Evolutionary conservation across 2,797 vertebrate species (phyloP).

Genomic region (Eidolon dupreanum): DNA sequence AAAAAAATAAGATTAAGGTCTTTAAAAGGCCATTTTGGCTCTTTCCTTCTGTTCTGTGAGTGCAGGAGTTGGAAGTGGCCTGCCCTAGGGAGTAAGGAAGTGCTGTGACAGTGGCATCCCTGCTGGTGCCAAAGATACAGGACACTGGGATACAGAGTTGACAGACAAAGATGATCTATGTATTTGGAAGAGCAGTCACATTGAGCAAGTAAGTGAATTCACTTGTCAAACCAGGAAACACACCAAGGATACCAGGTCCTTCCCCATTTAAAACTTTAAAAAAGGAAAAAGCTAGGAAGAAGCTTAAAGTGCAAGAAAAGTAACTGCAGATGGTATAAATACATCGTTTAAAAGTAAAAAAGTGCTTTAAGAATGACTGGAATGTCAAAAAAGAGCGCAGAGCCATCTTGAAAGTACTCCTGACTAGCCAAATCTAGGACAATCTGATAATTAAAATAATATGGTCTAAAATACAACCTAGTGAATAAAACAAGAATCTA

Average conservation of each 20-base stretch:
- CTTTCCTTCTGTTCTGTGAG: neutral
- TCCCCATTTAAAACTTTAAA: neutral
- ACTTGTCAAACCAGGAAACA: neutral
- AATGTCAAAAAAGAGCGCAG: constrained; percentile 32
- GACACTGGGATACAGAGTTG: neutral
- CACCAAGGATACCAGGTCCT: neutral
- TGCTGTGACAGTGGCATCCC: neutral
- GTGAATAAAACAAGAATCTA: neutral
- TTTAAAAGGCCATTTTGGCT: neutral
- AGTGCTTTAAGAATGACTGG: neutral
- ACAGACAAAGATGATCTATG: neutral
- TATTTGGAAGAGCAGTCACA: neutral
- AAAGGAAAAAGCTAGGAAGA: neutral
- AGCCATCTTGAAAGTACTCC: neutral
- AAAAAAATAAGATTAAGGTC: neutral
- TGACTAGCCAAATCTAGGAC: neutral
- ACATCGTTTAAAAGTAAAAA: neutral
- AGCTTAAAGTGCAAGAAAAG: neutral
- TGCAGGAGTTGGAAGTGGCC: neutral
- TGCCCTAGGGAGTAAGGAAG: neutral
- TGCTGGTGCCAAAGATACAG: neutral
- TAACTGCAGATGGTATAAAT: neutral
- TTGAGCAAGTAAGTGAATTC: neutral
- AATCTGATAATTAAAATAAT: constrained; percentile 1
- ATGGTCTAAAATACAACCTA: neutral